Evolutionary conservation across 2,797 vertebrate species (phyloP), one percentile per base, ranked within the genome.

Genomic region (Siniperca obscura): DNA sequence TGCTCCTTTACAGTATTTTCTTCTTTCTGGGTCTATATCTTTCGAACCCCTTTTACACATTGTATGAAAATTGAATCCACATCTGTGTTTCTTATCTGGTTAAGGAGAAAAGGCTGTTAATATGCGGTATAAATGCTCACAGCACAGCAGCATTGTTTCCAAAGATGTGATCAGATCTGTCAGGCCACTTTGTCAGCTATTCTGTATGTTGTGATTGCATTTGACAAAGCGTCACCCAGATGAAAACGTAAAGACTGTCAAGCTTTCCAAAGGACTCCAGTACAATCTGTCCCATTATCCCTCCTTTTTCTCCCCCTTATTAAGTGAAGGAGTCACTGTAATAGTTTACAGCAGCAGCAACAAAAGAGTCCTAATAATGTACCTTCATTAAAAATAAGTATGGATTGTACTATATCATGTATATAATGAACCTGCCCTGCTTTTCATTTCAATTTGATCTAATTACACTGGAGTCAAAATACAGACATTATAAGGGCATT

Each of bases 391-490:
- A 56, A 64, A n/a, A 17, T 16, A n/a, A 34, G 14, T 48, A 9
- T 64, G 2, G 13, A 38, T 30, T 53, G n/a, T 17, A 36, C 19
- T 52, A 19, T 42, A 42, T 74, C 3, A 22, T 57, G 1, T 42
- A 42, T 19, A 25, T 38, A 62, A 55, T 64, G 10, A 40, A 46
- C 38, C 27, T 22, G 27, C 11, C 17, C 10, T 70, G 50, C 57
- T 46, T 52, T 70, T 74, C 9, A 77, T 21, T 46, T n/a, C n/a
- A 62, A 22, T 69, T 9, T 70, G n/a, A 50, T 75, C 19, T 19
- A 5, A 56, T 70, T 30, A 36, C 30, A 10, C 1, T 57, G 13
- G 27, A 21, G 46, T 50, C 52, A 36, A 42, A 56, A 66, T 46
- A 62, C 68, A 36, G 30, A 57, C 19, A 13, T 46, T 70, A 36